phyloP scores from a whole-genome alignment of 2,113 vertebrate genomes.

The Desmodus rotundus region DNA sequence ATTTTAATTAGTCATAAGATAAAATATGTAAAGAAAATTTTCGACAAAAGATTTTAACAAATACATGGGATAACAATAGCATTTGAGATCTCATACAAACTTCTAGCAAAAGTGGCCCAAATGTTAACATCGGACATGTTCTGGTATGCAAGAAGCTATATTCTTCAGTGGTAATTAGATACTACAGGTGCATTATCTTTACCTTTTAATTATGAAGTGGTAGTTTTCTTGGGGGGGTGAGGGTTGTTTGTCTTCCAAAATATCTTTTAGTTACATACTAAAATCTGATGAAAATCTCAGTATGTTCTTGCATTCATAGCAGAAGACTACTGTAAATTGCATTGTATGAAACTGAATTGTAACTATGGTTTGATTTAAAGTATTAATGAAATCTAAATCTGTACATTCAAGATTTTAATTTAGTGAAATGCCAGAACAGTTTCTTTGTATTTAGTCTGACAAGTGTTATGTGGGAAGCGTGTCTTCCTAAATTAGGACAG shows the following conservation, averaged over 20 bases:
- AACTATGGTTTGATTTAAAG: conserved; percentile 79
- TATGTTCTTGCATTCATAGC: conserved; percentile 60
- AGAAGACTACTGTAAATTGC: conserved; percentile 74
- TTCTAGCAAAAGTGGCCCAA: background rate
- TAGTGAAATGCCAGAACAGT: conserved; percentile 76
- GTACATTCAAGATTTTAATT: conserved; percentile 79
- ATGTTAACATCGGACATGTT: conserved; percentile 4
- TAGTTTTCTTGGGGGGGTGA: background rate
- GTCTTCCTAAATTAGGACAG: conserved; percentile 76
- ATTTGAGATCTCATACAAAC: background rate
- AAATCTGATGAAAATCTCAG: conserved; percentile 68
- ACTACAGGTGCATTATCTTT: conserved; percentile 20
- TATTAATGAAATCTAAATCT: conserved; percentile 83
- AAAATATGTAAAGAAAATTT: conserved; percentile 1
- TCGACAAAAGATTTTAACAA: background rate
- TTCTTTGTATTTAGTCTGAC: conserved; percentile 76
- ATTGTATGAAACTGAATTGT: conserved; percentile 76
- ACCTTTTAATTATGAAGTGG: conserved; percentile 40
- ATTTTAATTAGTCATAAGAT: background rate
- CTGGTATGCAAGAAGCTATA: background rate
- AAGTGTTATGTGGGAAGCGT: conserved; percentile 69
- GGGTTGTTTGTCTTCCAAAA: conserved; percentile 42
- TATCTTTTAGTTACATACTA: conserved; percentile 39
- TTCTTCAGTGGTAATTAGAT: background rate
- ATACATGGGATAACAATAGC: background rate